phyloP scores from a whole-genome alignment of 2,888 invertebrate genomes.

The Entomobrya proxima region DNA sequence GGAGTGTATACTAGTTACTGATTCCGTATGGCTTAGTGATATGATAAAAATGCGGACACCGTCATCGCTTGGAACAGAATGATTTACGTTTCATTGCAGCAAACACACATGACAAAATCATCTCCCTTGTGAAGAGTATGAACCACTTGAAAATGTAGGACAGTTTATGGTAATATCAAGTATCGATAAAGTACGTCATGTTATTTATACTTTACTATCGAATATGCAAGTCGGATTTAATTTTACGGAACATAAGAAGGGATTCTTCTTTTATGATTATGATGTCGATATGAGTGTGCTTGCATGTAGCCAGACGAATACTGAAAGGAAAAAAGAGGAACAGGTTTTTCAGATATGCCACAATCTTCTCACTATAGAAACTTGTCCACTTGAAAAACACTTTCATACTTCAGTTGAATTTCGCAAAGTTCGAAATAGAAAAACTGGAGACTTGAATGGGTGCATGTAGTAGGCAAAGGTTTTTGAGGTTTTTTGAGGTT shows the following conservation, averaged over 20 bases:
- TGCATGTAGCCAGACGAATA: neutral
- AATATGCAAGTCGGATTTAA: neutral
- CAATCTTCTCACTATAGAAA: neutral
- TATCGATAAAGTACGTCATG: neutral
- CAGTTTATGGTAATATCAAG: neutral
- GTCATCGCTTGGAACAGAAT: no score
- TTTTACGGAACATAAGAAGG: neutral
- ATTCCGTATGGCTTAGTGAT: no score
- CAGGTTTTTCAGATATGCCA: neutral
- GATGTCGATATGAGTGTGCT: neutral
- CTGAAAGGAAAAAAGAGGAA: neutral
- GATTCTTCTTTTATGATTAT: neutral
- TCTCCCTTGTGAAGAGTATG: neutral
- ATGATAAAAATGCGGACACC: no score
- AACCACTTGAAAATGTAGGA: neutral
- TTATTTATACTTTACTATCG: neutral
- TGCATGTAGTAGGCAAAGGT: neutral
- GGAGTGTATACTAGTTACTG: no score
- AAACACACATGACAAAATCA: neutral
- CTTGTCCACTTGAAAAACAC: slow-evolving; percentile 18
- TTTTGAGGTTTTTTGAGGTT: no score
- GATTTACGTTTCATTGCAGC: neutral
- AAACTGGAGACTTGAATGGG: neutral
- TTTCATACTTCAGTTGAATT: neutral
- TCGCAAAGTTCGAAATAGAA: neutral